These are phyloP conservation scores for Hyppa rectilinea DNA, from an alignment of 2,888 invertebrate species.

Conservation along the genomic window DNA sequence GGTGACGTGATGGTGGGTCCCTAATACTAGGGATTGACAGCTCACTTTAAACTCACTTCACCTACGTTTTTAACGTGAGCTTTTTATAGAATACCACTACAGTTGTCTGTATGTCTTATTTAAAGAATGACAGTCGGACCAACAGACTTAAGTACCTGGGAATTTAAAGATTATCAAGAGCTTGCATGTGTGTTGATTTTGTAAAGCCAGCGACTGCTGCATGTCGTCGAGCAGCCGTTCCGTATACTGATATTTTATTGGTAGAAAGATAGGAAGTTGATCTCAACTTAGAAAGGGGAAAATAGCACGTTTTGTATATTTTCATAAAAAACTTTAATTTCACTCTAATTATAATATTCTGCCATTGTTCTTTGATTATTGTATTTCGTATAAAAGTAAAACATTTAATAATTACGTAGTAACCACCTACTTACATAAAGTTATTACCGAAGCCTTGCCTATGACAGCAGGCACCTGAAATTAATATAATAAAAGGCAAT, in stretches of 20 bases:
- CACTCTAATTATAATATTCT: not conserved
- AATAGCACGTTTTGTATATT: not conserved
- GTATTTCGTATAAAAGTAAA: conserved; percentile 11
- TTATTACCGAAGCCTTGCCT: not conserved
- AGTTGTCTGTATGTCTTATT: not conserved
- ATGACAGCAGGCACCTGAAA: too few relatives aligned
- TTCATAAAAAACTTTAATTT: not conserved
- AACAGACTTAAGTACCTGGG: not conserved
- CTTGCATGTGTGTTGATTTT: conserved; percentile 11
- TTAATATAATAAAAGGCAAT: not conserved
- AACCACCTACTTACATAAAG: not conserved
- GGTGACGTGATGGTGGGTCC: too few relatives aligned
- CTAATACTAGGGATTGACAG: too few relatives aligned
- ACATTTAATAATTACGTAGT: not conserved
- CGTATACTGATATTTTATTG: not conserved
- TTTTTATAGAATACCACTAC: too few relatives aligned
- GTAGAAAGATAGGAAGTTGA: not conserved
- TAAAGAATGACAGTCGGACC: conserved; percentile 2
- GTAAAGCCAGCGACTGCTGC: not conserved
- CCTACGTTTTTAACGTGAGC: too few relatives aligned
- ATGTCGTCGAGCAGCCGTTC: not conserved
- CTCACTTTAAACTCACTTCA: too few relatives aligned
- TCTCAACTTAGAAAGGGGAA: not conserved
- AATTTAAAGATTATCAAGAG: not conserved
- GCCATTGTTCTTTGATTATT: conserved; percentile 13